Evolutionary conservation across 2,888 invertebrate species (phyloP), one percentile per base, ranked within the genome.

Genomic region (Aspidapion aeneum): DNA sequence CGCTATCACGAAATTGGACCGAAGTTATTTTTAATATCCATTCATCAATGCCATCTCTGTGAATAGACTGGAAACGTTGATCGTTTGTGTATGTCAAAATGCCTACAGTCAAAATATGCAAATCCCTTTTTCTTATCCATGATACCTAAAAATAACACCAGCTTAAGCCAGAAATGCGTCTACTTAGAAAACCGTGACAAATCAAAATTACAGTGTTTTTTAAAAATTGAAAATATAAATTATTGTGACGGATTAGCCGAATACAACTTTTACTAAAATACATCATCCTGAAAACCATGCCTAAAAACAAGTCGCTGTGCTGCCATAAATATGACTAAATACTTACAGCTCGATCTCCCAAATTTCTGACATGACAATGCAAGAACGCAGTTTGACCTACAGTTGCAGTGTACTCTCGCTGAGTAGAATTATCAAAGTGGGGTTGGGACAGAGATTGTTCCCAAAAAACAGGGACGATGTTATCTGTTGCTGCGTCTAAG

Each of bases 261-360:
- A n/a, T n/a, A n/a, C n/a, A n/a, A n/a, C n/a, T n/a, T n/a, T n/a
- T n/a, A n/a, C n/a, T n/a, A n/a, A n/a, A n/a, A n/a, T n/a, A n/a
- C n/a, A n/a, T n/a, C n/a, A n/a, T n/a, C n/a, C n/a, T n/a, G n/a
- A n/a, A n/a, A n/a, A n/a, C n/a, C n/a, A n/a, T n/a, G n/a, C n/a
- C n/a, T n/a, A n/a, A n/a, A n/a, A n/a, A n/a, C n/a, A n/a, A n/a
- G n/a, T n/a, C n/a, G n/a, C n/a, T n/a, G n/a, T n/a, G n/a, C n/a
- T n/a, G n/a, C n/a, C n/a, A n/a, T n/a, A n/a, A n/a, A n/a, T n/a
- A n/a, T n/a, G n/a, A n/a, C n/a, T n/a, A n/a, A n/a, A n/a, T 67
- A 86, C 91, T 90, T 82, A 93, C 94, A 80, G 93, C 93, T 83
- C 94, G 84, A 79, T 94, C 94, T 60, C 93, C 94, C 70, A 93